A percentile compares a stretch with the other conserved stretches of the same genome.
Conservation (phyloP, 2,888 invertebrate genomes). For the Dryomyza anilis region DNA sequence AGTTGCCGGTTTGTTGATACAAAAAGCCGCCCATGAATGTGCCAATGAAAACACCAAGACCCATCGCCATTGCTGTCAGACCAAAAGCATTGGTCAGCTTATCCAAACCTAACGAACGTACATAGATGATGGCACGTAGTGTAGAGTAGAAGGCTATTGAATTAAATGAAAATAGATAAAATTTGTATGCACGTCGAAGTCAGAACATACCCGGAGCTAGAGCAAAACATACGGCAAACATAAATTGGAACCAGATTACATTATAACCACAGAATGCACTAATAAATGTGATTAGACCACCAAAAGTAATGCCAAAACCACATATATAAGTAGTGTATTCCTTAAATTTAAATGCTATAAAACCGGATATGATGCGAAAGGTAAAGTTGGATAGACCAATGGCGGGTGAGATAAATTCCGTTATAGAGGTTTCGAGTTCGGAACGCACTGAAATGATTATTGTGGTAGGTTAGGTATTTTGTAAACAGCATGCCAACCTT, state of each 20-base stretch:
- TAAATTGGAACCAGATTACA: constrained; percentile 47
- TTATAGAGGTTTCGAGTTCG: constrained; percentile 31
- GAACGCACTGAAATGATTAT: constrained; percentile 34
- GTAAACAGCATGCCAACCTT: constrained; percentile 32
- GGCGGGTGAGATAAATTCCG: constrained; percentile 50
- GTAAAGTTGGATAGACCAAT: constrained; percentile 78
- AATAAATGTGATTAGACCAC: constrained; percentile 65
- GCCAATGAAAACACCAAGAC: constrained; percentile 73
- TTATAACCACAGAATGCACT: constrained; percentile 67
- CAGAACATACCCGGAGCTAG: constrained; percentile 47
- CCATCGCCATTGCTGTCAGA: constrained; percentile 75
- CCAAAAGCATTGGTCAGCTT: constrained; percentile 82
- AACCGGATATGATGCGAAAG: constrained; percentile 47
- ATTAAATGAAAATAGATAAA: neutral
- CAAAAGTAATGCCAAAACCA: constrained; percentile 56
- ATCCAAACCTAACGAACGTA: constrained; percentile 76
- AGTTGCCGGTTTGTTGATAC: constrained; percentile 39
- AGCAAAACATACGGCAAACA: constrained; percentile 48
- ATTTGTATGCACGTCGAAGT: no score
- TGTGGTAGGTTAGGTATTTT: no score
- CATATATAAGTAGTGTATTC: constrained; percentile 44
- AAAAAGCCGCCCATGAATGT: constrained; percentile 58
- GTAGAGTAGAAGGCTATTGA: constrained; percentile 75
- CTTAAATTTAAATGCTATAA: constrained; percentile 44
- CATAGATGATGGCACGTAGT: constrained; percentile 76